These are phyloP conservation scores for Chironex yamaguchii DNA, from an alignment of 30 jellyfish, hydroid and myxozoan species.

Conservation along the genomic window DNA sequence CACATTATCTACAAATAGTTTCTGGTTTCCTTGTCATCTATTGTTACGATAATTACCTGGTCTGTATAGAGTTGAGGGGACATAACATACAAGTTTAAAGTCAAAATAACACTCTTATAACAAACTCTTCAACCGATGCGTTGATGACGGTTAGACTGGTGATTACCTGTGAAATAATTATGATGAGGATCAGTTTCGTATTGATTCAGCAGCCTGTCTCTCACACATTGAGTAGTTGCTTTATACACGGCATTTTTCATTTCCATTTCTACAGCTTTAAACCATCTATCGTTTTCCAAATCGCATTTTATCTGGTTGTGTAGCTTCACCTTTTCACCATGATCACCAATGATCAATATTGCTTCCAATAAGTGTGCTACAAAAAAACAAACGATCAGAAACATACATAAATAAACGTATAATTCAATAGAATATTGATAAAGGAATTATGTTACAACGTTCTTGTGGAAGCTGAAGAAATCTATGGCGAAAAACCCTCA, in stretches of 20 bases:
- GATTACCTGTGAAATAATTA: too few relatives aligned
- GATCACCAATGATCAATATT: slow-evolving; percentile 56
- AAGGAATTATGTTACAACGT: too few relatives aligned
- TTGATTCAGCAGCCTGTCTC: slow-evolving; percentile 57
- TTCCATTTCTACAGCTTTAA: slow-evolving; percentile 40
- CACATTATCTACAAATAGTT: too few relatives aligned
- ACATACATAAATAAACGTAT: neutral
- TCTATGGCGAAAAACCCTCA: neutral
- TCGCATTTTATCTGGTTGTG: slow-evolving; percentile 30
- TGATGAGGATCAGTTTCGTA: too few relatives aligned
- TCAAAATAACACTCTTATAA: too few relatives aligned
- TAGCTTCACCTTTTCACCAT: slow-evolving; percentile 74
- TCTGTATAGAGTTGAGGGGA: too few relatives aligned
- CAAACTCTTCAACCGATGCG: too few relatives aligned
- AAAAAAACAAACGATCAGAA: too few relatives aligned
- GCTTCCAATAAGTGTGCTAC: slow-evolving; percentile 79
- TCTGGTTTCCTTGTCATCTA: too few relatives aligned
- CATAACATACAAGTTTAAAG: too few relatives aligned
- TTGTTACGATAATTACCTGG: too few relatives aligned
- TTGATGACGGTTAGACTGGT: too few relatives aligned
- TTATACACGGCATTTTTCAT: slow-evolving; percentile 66
- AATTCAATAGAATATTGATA: neutral
- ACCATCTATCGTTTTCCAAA: slow-evolving; percentile 69
- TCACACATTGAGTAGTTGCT: slow-evolving; percentile 56
- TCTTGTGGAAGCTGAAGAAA: neutral